These are phyloP conservation scores for Philonicus albiceps DNA, from an alignment of 2,888 invertebrate species.

Conservation along the genomic window DNA sequence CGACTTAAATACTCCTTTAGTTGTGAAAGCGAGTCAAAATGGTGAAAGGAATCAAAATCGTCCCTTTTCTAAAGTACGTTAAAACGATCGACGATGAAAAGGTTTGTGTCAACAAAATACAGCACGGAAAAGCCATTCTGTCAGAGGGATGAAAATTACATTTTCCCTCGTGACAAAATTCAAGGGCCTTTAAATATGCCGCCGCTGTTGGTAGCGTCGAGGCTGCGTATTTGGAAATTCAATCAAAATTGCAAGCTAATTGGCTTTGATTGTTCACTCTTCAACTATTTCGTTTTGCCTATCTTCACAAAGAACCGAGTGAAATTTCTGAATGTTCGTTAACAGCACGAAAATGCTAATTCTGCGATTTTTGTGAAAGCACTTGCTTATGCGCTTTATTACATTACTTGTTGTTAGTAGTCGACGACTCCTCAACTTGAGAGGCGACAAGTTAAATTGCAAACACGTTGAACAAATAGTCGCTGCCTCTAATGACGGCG, in stretches of 20 bases:
- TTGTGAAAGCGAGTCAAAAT: neutral
- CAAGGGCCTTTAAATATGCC: neutral
- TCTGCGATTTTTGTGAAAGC: neutral
- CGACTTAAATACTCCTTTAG: neutral
- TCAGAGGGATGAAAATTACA: neutral
- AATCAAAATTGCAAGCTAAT: constrained; percentile 28
- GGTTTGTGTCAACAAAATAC: constrained; percentile 11
- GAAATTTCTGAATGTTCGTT: neutral
- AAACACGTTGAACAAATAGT: constrained; percentile 9
- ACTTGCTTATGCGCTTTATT: constrained; percentile 12
- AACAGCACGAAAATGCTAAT: neutral
- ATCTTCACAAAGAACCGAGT: neutral
- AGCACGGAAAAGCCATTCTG: neutral
- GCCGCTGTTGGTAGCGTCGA: neutral
- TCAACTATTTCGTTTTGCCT: neutral
- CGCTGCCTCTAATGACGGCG: neutral
- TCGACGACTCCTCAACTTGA: neutral
- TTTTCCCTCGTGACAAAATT: neutral
- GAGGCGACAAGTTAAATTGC: neutral
- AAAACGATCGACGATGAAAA: constrained; percentile 3
- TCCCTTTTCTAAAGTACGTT: neutral
- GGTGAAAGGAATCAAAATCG: neutral
- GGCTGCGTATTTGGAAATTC: constrained; percentile 21
- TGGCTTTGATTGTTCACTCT: constrained; percentile 33
- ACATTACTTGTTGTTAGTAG: neutral